Conservation (phyloP, 2,113 vertebrate genomes). For the Tetraodon nigroviridis region DNA sequence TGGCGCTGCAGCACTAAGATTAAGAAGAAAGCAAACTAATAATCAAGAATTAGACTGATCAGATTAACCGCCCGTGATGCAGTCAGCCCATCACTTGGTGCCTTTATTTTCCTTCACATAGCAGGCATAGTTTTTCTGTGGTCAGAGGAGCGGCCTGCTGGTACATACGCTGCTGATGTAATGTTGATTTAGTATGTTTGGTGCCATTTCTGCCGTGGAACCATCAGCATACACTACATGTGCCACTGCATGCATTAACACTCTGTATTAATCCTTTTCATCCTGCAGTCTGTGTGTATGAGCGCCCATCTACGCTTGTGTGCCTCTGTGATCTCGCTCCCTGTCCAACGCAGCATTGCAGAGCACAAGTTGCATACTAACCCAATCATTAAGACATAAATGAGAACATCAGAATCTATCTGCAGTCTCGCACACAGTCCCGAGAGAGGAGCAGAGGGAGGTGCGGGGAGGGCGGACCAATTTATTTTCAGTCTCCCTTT, state of each 20-base stretch:
- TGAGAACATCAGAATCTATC: constrained; percentile 72
- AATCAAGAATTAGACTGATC: constrained; percentile 27
- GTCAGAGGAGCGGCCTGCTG: neutral
- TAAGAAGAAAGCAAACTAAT: constrained; percentile 62
- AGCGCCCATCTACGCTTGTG: constrained; percentile 19
- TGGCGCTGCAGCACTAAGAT: constrained; percentile 53
- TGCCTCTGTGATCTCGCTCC: constrained; percentile 49
- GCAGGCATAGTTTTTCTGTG: neutral
- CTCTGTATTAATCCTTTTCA: constrained; percentile 31
- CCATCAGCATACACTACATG: constrained; percentile 3
- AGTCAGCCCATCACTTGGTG: too few species aligned
- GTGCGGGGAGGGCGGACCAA: constrained; percentile 50
- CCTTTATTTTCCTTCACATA: too few species aligned
- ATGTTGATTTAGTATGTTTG: constrained; percentile 3
- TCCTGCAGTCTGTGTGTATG: constrained; percentile 26
- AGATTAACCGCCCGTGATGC: constrained; percentile 45
- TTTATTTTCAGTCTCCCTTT: constrained; percentile 61
- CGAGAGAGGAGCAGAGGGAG: constrained; percentile 35
- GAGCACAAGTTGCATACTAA: constrained; percentile 69
- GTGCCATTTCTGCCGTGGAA: constrained; percentile 6
- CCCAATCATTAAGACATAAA: constrained; percentile 73
- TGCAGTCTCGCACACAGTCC: constrained; percentile 62
- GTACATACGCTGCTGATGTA: neutral
- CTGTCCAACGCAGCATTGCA: constrained; percentile 57
- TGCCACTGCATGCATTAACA: constrained; percentile 15